phyloP scores from a whole-genome alignment of 92 coral and sea anemone genomes.

The Porites evermanni region DNA sequence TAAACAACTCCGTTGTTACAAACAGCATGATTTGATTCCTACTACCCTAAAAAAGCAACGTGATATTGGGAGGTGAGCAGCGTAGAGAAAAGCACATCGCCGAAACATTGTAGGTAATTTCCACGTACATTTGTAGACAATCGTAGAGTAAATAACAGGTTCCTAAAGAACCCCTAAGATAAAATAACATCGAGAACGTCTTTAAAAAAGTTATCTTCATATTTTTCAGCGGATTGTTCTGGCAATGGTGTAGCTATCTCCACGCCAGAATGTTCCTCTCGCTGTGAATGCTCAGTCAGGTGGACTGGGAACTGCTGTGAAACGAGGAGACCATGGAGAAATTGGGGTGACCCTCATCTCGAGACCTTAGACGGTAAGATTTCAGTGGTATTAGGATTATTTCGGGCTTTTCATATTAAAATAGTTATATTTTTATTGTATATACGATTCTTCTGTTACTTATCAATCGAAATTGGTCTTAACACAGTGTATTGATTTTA shows the following conservation, averaged over 20 bases:
- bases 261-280: slow-evolving; percentile 46
- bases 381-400: neutral
- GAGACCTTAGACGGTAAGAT: slow-evolving; percentile 64
- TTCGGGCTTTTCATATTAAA: neutral
- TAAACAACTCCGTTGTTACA: neutral
- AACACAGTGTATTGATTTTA: neutral
- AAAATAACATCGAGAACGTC: neutral
- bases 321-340: slow-evolving; percentile 54
- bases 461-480: slow-evolving; percentile 1
- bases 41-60: neutral
- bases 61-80: neutral
- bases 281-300: slow-evolving; percentile 54
- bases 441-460: neutral
- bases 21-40: slow-evolving; percentile 3
- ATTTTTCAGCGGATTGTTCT: slow-evolving; percentile 52
- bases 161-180: too few species aligned
- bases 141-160: too few species aligned
- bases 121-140: neutral
- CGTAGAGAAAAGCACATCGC: neutral
- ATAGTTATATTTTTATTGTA: neutral
- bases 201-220: neutral
- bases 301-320: slow-evolving; percentile 80
- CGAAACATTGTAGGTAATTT: neutral
- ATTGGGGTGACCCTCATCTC: slow-evolving; percentile 81
- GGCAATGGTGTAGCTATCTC: slow-evolving; percentile 61